Base-by-base conservation (phyloP, 2,113 vertebrate species). In the Heloderma charlesbogerti region DNA sequence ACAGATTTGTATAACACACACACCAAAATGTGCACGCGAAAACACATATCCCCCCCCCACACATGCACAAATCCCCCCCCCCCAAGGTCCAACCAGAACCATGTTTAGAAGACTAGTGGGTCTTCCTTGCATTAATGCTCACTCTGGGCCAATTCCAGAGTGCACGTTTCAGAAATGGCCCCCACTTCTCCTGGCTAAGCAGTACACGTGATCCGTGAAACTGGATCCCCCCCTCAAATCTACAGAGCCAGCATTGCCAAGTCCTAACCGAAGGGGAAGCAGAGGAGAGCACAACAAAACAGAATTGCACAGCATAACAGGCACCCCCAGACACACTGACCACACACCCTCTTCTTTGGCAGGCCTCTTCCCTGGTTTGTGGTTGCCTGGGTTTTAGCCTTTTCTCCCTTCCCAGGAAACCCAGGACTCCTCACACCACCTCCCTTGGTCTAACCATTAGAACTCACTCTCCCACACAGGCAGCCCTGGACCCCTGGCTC, bases 191-290 rank as follows among this genome's bases (percentile, higher is more conserved):
- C 10, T 3, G 43, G 45, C 48, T 20, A 1, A 10, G 31, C 67
- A 1, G 51, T 1, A 3, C 75, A 67, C 57, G 60, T 88, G 78
- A 79, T 31, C 29, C 31, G 12, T 71, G 94, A 95, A 94, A 95
- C 89, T 90, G 92, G 94, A 96, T 96, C 71, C 54, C 66, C 6
- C 29, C 83, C 81, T 27, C n/a, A 66, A 13, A 8, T 20, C 27
- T 6, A 29, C 60, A 69, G 27, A 4, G 3, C 8, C 31, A 27
- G 9, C 43, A 3, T 1, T 22, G 9, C 18, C 25, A 34, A 20
- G 75, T 78, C 75, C 75, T 40, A 1, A 27, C 12, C 16, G 12
- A 48, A n/a, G 31, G 10, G 20, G 18, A 25, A 54, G 40, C 43
- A 48, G 77, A 45, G 1, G 25, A 2, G 22, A 1, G 18, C 29